Evolutionary conservation across 2,797 vertebrate genomes (phyloP).

Genomic region (Tachyglossus aculeatus): DNA sequence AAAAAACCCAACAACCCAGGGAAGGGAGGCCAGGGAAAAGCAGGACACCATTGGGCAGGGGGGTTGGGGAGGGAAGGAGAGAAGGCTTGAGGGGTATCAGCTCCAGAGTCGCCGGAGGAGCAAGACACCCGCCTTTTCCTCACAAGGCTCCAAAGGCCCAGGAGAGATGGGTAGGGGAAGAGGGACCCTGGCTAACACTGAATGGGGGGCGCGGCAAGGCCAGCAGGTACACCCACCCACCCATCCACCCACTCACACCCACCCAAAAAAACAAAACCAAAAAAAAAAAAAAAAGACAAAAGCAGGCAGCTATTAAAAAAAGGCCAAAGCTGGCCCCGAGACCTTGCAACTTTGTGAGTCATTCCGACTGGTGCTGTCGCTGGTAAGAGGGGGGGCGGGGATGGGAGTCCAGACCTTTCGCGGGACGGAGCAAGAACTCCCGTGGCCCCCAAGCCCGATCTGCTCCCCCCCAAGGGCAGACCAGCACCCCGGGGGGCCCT

Average conservation of each 20-base stretch:
- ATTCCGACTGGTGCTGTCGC: background rate
- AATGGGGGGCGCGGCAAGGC: background rate
- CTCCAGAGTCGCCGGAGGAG: conserved; percentile 4
- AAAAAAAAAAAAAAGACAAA: conserved; percentile 56
- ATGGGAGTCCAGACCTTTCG: background rate
- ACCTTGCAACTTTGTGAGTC: background rate
- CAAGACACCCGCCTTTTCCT: background rate
- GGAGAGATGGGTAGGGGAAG: background rate
- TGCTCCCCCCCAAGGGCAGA: background rate
- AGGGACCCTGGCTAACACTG: background rate
- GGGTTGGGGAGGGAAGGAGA: background rate
- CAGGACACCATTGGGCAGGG: too few relatives aligned
- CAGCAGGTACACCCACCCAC: conserved; percentile 42
- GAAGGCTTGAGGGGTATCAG: background rate
- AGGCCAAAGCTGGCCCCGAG: background rate
- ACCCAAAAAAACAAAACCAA: conserved; percentile 70
- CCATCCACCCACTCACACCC: conserved; percentile 65
- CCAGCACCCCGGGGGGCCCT: too few relatives aligned
- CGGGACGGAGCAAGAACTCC: background rate
- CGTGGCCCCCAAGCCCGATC: background rate
- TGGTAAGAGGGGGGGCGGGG: background rate
- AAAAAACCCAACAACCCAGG: too few relatives aligned
- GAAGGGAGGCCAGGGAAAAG: too few relatives aligned
- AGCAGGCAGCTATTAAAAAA: conserved; percentile 10
- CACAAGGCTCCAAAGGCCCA: too few relatives aligned